Base-by-base conservation (phyloP, 2,797 vertebrate genomes). In the Lates japonicus region DNA sequence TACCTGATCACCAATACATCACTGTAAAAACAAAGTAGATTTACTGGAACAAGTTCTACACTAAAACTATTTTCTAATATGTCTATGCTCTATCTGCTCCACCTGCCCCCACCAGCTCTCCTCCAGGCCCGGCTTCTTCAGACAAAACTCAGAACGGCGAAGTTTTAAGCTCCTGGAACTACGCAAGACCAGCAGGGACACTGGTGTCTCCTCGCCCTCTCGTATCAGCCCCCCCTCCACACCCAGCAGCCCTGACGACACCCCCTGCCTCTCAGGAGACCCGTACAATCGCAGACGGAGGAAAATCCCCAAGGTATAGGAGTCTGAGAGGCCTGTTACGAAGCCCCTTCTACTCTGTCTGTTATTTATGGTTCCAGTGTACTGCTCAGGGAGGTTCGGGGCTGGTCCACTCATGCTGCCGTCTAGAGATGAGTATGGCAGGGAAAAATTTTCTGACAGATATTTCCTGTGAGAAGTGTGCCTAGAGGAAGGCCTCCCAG, bases 201-300 rank as follows among this genome's bases (percentile, higher is more conserved):
- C 96, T 2, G 94, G 96, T 6, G 91, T 96, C 35, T 90, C 87
- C 2, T 97, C 97, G 3, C 97, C 98, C 3, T 97, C 96, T 74
- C 97, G 95, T 51, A 92, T 96, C 92, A 99, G 98, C 81, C 98
- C 98, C 25, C 97, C 98, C 1, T 99, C 98, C 1, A 99, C 98
- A 0, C 98, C 98, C 73, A 99, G 98, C 95, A 99, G 98, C 85
- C 98, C 98, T 0, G 98, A 99, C 1, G 98, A 99, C 90, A 98
- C 97, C 41, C 96, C 97, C 64, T 97, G 97, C 90, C 97, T 97
- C 82, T 96, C 97, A 0, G 97, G 97, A 83, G 98, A 99, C 91
- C 94, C 95, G 4, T 97, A 97, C 89, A 98, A 98, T 76, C 97
- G 97, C 78, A 96, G 96, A 63, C 96, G 96, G 87, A 97, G 96